Percentiles rank a stretch among this genome's conserved stretches.
Conservation (phyloP, 2,113 vertebrate genomes). For the Callaeas wilsoni region DNA sequence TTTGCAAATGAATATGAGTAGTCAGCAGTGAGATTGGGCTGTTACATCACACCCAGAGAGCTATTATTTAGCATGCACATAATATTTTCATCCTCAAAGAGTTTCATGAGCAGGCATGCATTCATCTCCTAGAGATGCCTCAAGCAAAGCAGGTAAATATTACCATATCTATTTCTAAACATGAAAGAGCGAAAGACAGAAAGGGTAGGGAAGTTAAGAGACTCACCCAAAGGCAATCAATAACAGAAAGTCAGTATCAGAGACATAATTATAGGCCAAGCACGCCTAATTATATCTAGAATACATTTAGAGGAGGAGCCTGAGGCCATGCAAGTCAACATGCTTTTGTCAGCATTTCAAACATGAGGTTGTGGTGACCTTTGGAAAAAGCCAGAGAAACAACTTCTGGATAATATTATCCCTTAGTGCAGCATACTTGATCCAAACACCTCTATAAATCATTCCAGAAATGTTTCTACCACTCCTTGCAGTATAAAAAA, state of each 20-base stretch:
- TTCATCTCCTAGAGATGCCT: not conserved
- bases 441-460: not conserved
- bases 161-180: conserved; percentile 2
- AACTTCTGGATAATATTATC: not conserved
- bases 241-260: conserved; percentile 39
- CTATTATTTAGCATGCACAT: not conserved
- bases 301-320: not conserved
- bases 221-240: conserved; percentile 6
- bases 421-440: not conserved
- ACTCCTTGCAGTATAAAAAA: not conserved
- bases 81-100: conserved; percentile 19
- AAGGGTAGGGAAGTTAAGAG: not conserved
- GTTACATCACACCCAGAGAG: not conserved
- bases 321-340: not conserved
- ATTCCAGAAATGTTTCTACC: not conserved
- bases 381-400: not conserved
- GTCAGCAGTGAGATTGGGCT: not conserved
- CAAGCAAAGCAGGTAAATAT: not conserved
- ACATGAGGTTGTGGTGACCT: not conserved
- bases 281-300: not conserved
- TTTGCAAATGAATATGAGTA: not conserved
- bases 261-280: conserved; percentile 8
- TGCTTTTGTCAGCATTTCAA: not conserved
- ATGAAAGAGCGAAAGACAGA: not conserved
- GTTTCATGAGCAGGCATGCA: not conserved